Evolutionary conservation across 2,888 invertebrate species (phyloP).

Genomic region (Xestia rhomboidea): DNA sequence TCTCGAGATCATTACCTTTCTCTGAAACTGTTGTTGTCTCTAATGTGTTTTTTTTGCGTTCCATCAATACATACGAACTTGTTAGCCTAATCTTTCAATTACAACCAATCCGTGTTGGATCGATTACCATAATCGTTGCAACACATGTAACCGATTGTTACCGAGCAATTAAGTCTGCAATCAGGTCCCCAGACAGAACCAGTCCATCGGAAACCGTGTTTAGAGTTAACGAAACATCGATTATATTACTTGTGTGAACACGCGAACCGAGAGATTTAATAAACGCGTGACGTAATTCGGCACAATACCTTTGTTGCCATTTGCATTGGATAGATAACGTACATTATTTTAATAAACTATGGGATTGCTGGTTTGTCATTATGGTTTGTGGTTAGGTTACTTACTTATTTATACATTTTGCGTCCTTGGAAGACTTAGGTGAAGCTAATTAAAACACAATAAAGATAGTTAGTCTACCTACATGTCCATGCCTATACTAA

Average conservation of each 20-base stretch:
- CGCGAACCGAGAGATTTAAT: conserved; percentile 55
- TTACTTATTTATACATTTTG: no score
- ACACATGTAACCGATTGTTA: conserved; percentile 60
- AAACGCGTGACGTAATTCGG: conserved; percentile 43
- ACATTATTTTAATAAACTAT: neutral
- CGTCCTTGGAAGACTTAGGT: no score
- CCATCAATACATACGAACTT: neutral
- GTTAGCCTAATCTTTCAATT: neutral
- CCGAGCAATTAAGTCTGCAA: conserved; percentile 58
- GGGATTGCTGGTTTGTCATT: no score
- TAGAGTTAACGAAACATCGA: conserved; percentile 59
- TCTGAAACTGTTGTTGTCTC: neutral
- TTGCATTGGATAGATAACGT: neutral
- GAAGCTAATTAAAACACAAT: no score
- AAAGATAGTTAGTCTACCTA: no score
- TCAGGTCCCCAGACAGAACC: conserved; percentile 56
- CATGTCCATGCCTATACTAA: no score
- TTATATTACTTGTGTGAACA: conserved; percentile 56
- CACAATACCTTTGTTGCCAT: conserved; percentile 26
- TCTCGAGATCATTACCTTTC: no score
- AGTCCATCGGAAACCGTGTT: conserved; percentile 66
- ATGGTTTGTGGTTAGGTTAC: no score
- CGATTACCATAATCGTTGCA: conserved; percentile 55
- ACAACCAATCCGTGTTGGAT: conserved; percentile 33
- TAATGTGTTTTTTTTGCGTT: neutral